These are phyloP conservation scores for Acrobasis repandana DNA, from an alignment of 2,888 invertebrate species.

Conservation along the genomic window DNA sequence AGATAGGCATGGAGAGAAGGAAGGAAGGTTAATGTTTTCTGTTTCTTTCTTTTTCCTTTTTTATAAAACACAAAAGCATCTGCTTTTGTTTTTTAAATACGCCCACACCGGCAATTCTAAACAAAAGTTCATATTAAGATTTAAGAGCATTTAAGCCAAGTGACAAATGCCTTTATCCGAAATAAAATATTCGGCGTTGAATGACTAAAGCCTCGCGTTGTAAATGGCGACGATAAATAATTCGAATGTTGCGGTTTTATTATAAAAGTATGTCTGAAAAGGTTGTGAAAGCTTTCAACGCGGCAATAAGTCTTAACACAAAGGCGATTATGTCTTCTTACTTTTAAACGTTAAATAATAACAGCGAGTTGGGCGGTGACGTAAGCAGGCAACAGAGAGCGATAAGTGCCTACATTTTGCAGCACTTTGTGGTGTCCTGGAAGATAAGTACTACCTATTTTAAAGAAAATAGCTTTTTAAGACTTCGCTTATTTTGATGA, in stretches of 20 bases:
- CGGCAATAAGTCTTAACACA: conserved; percentile 67
- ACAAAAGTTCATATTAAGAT: conserved; percentile 7
- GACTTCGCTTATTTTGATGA: neutral
- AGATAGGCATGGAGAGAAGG: no score
- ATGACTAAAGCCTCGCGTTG: conserved; percentile 51
- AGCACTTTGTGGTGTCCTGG: neutral
- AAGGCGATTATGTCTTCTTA: conserved; percentile 68
- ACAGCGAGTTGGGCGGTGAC: conserved; percentile 26
- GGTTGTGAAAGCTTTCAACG: conserved; percentile 65
- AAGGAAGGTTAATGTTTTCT: no score
- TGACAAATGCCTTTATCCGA: conserved; percentile 26
- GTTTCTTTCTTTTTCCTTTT: no score
- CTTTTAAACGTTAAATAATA: conserved; percentile 55
- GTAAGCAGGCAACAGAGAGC: conserved; percentile 1
- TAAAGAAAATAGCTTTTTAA: neutral
- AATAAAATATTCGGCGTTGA: conserved; percentile 45
- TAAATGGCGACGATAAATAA: conserved; percentile 70
- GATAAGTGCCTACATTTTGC: conserved; percentile 8
- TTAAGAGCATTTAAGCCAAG: conserved; percentile 19
- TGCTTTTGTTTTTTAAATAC: no score
- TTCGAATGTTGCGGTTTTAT: conserved; percentile 64
- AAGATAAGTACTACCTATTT: conserved; percentile 10
- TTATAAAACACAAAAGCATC: no score
- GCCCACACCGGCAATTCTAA: neutral
- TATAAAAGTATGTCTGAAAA: conserved; percentile 61